Evolutionary conservation across 2,113 vertebrate species (phyloP).

Genomic region (Megaceryle torquata): DNA sequence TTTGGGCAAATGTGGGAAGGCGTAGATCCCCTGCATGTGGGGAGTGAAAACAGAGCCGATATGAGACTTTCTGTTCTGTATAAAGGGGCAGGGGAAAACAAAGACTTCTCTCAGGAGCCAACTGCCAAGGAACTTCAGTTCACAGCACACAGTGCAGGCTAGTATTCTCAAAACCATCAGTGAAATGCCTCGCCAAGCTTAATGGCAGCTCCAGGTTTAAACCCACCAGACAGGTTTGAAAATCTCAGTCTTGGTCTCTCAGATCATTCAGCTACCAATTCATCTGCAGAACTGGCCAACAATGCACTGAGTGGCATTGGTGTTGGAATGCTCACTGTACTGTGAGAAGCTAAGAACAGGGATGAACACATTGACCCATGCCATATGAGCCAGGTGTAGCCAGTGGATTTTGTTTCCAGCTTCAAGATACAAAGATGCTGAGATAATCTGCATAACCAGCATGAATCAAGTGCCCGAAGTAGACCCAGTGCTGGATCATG

Average conservation of each 20-base stretch:
- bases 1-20: not conserved
- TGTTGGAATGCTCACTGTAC: not conserved
- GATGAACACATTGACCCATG: not conserved
- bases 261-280: not conserved
- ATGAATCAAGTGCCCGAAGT: not conserved
- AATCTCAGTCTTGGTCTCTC: not conserved
- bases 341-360: not conserved
- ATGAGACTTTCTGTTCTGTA: not conserved
- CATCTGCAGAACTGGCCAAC: not conserved
- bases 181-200: not conserved
- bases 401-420: not conserved
- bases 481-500: not conserved
- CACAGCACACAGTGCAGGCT: not conserved
- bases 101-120: not conserved
- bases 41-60: not conserved
- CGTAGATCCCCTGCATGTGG: not conserved
- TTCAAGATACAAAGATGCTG: not conserved
- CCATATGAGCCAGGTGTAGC: not conserved
- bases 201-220: not conserved
- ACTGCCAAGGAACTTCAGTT: not conserved
- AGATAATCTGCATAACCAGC: not conserved
- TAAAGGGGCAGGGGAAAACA: not conserved
- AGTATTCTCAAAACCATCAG: not conserved
- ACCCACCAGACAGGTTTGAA: not conserved
- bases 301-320: rapidly evolving